Base-by-base conservation (phyloP, 1,140 invertebrate species). In the Ladona fulva region DNA sequence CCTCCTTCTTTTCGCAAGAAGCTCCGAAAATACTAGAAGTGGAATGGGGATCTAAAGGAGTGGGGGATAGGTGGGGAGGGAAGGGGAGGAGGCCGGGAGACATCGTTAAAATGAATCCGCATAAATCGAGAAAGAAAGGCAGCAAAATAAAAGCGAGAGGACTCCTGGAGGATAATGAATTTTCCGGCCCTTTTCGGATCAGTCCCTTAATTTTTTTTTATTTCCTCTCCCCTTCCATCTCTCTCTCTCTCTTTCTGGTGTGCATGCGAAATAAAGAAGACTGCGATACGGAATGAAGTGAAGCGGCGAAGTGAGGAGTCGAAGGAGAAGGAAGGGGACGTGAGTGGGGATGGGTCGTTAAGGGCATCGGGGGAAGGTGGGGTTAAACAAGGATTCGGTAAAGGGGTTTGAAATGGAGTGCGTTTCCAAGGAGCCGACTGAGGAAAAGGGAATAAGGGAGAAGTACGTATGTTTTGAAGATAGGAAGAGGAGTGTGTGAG, bases 101-200 rank as follows among this genome's bases (percentile, higher is more conserved):
- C 52, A 22, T 66, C 52, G 52, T 66, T 66, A 66, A 66, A 66
- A 66, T 66, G 52, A 66, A 66, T 66, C 52, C 52, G 52, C 52
- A 66, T 66, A 66, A 66, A 66, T 66, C 52, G 52, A 66, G 52
- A 66, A 22, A 22, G 52, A 66, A 66, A 66, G 52, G 52, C 52
- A 66, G 52, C 52, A 22, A 66, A 66, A 66, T 66, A 66, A 66
- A 66, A 66, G 52, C 52, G 52, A 22, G 52, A 66, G 52, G 52
- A 22, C 52, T 19, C 12, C 52, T 16, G 52, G 52, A 66, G 52
- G 52, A 66, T 66, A 66, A 66, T 66, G 52, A 66, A 66, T 66
- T 66, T 66, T 66, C 52, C 52, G 52, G 52, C 52, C 52, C 52
- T 66, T 66, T 66, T 66, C 52, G 52, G 52, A 66, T 66, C 52